Conservation (phyloP, 2,113 vertebrate species). For the Heliornis fulica region DNA sequence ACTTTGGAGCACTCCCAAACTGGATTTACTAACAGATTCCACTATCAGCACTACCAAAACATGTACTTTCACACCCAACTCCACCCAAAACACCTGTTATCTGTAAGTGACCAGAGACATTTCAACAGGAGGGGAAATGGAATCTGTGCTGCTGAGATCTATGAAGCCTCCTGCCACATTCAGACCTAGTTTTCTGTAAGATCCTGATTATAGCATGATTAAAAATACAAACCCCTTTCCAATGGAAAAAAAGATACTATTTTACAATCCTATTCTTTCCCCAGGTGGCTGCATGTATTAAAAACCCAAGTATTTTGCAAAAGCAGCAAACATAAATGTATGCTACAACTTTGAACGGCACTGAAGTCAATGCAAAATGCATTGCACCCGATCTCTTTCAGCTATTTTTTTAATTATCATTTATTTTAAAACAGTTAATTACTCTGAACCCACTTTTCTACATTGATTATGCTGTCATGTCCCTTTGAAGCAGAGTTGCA, state of each 20-base stretch:
- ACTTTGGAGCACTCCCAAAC: background rate
- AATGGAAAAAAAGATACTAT: no score
- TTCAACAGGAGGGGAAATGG: background rate
- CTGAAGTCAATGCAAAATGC: background rate
- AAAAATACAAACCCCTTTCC: background rate
- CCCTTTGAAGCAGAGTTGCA: background rate
- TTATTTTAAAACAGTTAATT: background rate
- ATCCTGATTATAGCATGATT: background rate
- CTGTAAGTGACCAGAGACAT: background rate
- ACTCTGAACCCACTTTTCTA: background rate
- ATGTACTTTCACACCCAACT: background rate
- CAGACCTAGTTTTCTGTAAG: background rate
- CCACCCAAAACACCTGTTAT: background rate
- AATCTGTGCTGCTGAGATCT: background rate
- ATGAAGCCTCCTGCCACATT: accelerated
- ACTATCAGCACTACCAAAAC: background rate
- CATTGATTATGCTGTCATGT: background rate
- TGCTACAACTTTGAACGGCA: background rate
- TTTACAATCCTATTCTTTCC: background rate
- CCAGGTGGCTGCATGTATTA: background rate
- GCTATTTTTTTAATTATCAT: no score
- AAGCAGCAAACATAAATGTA: background rate
- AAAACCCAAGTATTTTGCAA: background rate
- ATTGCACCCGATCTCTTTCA: accelerated
- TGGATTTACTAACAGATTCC: background rate